Evolutionary conservation across 2,113 vertebrate species (phyloP).

Genomic region (Pteronura brasiliensis): DNA sequence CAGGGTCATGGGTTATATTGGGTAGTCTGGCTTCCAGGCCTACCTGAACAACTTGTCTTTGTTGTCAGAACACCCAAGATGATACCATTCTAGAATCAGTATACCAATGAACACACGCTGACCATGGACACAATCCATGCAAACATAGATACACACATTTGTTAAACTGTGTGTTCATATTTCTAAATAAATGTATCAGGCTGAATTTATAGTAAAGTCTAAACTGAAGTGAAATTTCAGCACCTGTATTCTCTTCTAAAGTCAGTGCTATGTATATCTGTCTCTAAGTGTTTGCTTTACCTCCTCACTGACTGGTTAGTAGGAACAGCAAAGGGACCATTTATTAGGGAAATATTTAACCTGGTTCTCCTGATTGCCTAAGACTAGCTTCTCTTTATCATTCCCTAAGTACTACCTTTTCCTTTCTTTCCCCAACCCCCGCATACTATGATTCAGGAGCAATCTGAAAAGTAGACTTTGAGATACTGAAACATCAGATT

Average conservation of each 20-base stretch:
- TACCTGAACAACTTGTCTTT: background rate
- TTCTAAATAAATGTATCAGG: background rate
- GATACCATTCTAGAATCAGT: background rate
- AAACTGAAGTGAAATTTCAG: background rate
- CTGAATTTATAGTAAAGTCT: background rate
- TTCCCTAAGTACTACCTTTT: slow-evolving; percentile 69
- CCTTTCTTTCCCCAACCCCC: slow-evolving; percentile 53
- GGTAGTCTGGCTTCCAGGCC: background rate
- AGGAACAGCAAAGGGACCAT: slow-evolving; percentile 36
- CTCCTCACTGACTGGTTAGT: background rate
- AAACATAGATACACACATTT: background rate
- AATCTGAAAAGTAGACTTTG: slow-evolving; percentile 60
- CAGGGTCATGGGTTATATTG: background rate
- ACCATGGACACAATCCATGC: background rate
- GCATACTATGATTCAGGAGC: slow-evolving; percentile 60
- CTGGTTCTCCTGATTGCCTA: slow-evolving; percentile 72
- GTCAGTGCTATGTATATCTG: background rate
- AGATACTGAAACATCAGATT: slow-evolving; percentile 65
- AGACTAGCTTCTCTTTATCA: slow-evolving; percentile 74
- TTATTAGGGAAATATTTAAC: slow-evolving; percentile 68
- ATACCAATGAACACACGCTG: background rate
- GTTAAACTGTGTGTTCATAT: background rate
- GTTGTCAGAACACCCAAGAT: background rate
- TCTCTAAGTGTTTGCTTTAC: slow-evolving; percentile 39
- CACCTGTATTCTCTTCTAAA: background rate